These are phyloP conservation scores for Drepana falcataria DNA, from an alignment of 2,888 invertebrate genomes.

Conservation along the genomic window DNA sequence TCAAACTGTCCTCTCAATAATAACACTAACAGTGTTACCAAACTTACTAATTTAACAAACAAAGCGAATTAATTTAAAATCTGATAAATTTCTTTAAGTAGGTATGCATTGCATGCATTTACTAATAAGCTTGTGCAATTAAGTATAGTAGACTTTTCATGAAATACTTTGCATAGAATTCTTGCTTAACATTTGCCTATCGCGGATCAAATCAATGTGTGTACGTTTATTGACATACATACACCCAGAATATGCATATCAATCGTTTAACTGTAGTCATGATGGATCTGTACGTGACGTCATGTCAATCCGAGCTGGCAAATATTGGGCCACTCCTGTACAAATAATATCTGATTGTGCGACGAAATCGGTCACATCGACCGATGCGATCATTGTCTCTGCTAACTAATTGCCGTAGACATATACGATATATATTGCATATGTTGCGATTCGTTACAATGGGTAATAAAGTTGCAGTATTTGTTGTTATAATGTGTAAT, in stretches of 20 bases:
- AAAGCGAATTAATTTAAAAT: too few species aligned
- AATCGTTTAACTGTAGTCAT: conserved; percentile 20
- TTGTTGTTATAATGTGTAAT: background rate
- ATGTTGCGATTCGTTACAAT: conserved; percentile 1
- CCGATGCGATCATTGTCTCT: conserved; percentile 49
- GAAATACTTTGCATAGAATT: too few species aligned
- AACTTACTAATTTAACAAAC: too few species aligned
- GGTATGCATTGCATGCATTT: too few species aligned
- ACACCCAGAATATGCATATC: background rate
- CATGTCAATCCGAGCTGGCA: conserved; percentile 39
- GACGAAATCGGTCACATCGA: conserved; percentile 45
- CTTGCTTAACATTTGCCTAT: too few species aligned
- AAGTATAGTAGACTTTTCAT: too few species aligned
- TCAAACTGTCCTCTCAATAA: too few species aligned
- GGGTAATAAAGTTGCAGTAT: background rate
- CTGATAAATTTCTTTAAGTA: too few species aligned
- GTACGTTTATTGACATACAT: background rate
- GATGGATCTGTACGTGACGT: conserved; percentile 53
- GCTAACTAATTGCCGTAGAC: conserved; percentile 55
- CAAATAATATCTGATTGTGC: conserved; percentile 29
- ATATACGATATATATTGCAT: conserved; percentile 4
- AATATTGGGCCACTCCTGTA: conserved; percentile 50
- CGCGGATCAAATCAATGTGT: background rate
- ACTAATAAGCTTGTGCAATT: too few species aligned
- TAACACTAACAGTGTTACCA: too few species aligned